These are phyloP conservation scores for Eulemur mongoz DNA, from an alignment of 2,797 vertebrate genomes.

Conservation along the genomic window DNA sequence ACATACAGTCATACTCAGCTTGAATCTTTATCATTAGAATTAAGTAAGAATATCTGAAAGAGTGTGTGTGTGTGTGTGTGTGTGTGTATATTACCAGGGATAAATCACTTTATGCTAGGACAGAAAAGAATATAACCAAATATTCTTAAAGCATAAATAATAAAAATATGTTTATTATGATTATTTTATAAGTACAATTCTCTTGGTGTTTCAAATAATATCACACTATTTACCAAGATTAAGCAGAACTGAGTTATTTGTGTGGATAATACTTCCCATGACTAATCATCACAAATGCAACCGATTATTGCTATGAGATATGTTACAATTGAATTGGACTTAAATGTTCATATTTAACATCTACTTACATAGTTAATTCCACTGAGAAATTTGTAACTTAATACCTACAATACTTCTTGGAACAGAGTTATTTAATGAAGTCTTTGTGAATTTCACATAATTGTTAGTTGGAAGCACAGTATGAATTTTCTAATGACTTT, in stretches of 20 bases:
- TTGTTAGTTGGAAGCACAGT: constrained; percentile 35
- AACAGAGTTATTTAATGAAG: constrained; percentile 6
- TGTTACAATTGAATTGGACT: background rate
- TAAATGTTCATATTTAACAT: constrained; percentile 37
- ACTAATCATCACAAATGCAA: constrained; percentile 32
- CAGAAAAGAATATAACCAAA: background rate
- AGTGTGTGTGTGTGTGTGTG: background rate
- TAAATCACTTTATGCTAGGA: background rate
- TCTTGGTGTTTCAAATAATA: background rate
- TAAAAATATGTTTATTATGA: background rate
- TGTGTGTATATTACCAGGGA: background rate
- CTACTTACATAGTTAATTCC: background rate
- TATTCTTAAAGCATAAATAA: background rate
- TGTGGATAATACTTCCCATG: background rate
- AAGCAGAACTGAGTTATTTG: background rate
- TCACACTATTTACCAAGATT: background rate
- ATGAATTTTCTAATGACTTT: constrained; percentile 53
- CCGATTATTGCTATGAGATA: background rate
- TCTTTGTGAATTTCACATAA: constrained; percentile 35
- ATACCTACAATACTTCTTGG: background rate
- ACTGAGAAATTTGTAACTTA: background rate
- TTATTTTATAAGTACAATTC: background rate
- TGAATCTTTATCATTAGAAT: background rate
- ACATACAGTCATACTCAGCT: background rate
- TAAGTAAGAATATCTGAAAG: background rate